Base-by-base conservation (phyloP, 2,113 vertebrate species). In the Theristicus caerulescens region DNA sequence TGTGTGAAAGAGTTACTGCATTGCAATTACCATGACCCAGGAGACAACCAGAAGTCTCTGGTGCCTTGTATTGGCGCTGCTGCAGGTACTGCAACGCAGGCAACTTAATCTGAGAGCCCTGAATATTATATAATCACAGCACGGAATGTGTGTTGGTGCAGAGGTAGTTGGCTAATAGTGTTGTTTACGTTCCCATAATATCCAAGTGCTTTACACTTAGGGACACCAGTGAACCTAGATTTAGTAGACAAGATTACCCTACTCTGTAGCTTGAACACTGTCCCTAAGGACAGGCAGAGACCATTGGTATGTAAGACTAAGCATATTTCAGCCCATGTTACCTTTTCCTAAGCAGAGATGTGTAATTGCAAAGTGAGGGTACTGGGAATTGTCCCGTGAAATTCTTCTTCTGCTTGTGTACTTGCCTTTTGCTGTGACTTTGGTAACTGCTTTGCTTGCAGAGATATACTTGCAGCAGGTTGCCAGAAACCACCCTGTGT, bases 71-170 rank as follows among this genome's bases (percentile, higher is more conserved):
- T 36, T 77, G 67, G 51, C 71, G 80, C 58, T 82, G 61, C 73
- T 87, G 55, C 74, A 70, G 61, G 55, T 88, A 44, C 69, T 90
- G 81, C 81, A 65, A 65, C 58, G 36, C 46, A 6, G 15, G 46
- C 40, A 72, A 5, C 49, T 88, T 78, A 31, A 58, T 83, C 44
- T 83, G 49, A 72, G 66, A 91, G 70, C 26, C 82, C 51, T 47
- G 52, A 73, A 24, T 80, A 42, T 27, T 67, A 47, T 6, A 16
- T 86, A 51, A 83, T 64, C 29, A 11, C 49, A 70, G 69, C 64
- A 46, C 3, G 2, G 0, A 0, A 10, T 36, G 21, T 34, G 9
- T 69, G 25, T 59, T 78, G 36, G 26, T 65, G 40, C 73, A 69
- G 69, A 62, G 64, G n/a, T 71, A 26, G 32, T 61, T 92, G 85